Conservation (phyloP, 2,113 vertebrate species). For the Gallinago undulata region DNA sequence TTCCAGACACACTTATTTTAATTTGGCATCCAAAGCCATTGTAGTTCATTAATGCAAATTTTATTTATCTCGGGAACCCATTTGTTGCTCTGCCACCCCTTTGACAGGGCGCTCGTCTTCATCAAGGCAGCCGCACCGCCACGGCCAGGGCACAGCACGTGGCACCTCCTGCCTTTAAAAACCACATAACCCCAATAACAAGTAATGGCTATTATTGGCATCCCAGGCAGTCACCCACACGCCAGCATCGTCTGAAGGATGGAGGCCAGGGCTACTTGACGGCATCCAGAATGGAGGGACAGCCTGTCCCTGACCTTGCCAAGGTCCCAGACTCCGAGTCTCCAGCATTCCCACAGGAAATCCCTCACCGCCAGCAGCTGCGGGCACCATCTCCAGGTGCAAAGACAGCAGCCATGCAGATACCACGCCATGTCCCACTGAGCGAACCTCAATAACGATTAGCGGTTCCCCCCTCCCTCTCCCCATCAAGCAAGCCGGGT, state of each 20-base stretch:
- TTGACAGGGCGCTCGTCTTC: slow-evolving; percentile 46
- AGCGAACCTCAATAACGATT: not conserved
- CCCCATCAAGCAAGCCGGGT: not conserved
- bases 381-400: not conserved
- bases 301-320: not conserved
- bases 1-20: slow-evolving; percentile 14
- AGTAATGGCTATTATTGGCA: not conserved
- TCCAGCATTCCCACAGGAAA: not conserved
- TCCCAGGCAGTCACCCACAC: not conserved
- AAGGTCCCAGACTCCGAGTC: not conserved
- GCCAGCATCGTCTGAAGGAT: not conserved
- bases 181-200: not conserved
- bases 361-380: not conserved
- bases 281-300: not conserved
- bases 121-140: not conserved
- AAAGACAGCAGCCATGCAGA: slow-evolving; percentile 26
- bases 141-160: not conserved
- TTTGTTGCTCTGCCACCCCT: slow-evolving; percentile 40
- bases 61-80: slow-evolving; percentile 17
- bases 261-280: not conserved
- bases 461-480: not conserved
- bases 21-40: slow-evolving; percentile 21
- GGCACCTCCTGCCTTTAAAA: not conserved
- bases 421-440: not conserved
- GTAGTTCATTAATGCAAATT: slow-evolving; percentile 51